Evolutionary conservation across 2,888 invertebrate species (phyloP), one percentile per base, ranked within the genome.

Genomic region (Doris montereyensis): DNA sequence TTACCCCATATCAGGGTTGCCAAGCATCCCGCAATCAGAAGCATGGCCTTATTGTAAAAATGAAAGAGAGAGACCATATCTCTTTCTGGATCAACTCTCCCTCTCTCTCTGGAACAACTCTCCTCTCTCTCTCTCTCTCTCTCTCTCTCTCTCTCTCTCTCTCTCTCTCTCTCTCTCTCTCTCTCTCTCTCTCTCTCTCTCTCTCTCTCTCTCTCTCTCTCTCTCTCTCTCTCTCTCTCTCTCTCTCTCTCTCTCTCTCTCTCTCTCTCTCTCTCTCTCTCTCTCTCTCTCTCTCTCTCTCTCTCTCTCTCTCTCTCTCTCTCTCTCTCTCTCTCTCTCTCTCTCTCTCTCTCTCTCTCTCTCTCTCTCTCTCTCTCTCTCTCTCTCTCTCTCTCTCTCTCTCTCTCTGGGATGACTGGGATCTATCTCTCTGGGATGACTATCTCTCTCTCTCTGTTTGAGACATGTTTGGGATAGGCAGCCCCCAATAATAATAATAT

Each of bases 151-250:
- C 60, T 60, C 60, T 60, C 60, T 60, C 60, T 60, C 60, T 60
- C 60, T 60, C 60, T 60, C 60, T 60, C 60, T 60, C 60, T 60
- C 60, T 60, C 60, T 62, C 62, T 62, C 62, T 62, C 62, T 62
- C 62, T 62, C 2, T 62, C 62, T 62, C 62, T 62, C 2, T 62
- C 62, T 62, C 62, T 62, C 2, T 62, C 60, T 60, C 60, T 60
- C 60, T 60, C 60, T 60, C 60, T 60, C 60, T 60, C 60, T 60
- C 60, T 60, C 60, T 60, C 60, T 60, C 60, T 1, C 65, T 30
- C 65, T 5, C 65, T 28, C 65, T 5, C 65, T 28, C 65, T 28
- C 65, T 28, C 65, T 28, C 65, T 5, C 65, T 28, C 65, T 28
- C 65, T 28, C 60, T 21, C 5, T 21, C 60, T 1, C 68, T n/a